Evolutionary conservation across 2,797 vertebrate species (phyloP), one percentile per base, ranked within the genome.

Genomic region (Channa striata): DNA sequence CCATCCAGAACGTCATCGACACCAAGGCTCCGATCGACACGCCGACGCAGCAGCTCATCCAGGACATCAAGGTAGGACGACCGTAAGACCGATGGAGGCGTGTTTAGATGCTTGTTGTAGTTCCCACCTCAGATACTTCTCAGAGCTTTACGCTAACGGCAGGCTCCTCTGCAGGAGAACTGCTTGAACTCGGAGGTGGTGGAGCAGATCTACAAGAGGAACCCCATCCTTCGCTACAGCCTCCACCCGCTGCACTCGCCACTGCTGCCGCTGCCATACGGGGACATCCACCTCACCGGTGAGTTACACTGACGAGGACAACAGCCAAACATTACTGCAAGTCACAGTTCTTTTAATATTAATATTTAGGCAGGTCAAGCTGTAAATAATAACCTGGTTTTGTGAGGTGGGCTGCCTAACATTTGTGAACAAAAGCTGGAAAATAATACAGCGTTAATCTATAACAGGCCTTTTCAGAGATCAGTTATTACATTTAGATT

Each of bases 151-250:
- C 19, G 0, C 9, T 65, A 36, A 65, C 7, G 6, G 1, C 33
- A 16, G 37, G 11, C 14, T 67, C 13, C 16, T 59, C 67, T 76
- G 59, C 53, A 99, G 98, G 98, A 99, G 91, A 99, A 99, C 93
- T 97, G 95, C 81, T 91, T 99, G 80, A 99, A 99, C 85, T 78
- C 83, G 0, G 97, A 99, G 16, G 97, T 99, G 60, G 96, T 99
- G 81, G 97, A 98, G 78, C 98, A 99, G 92, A 97, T 99, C 83
- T 99, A 97, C 89, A 97, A 94, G 89, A 95, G 98, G 86, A 99
- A 99, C 88, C 98, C 98, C 36, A 99, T 99, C 84, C 95, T 99
- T 0, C 96, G 98, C 44, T 96, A 96, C 89, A 99, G 96, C 37
- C 95, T 96, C 61, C 97, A 99, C 74, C 96, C 97, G 0, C 85